These are phyloP conservation scores for Diarsia mendica DNA, from an alignment of 2,888 invertebrate genomes.

Conservation along the genomic window DNA sequence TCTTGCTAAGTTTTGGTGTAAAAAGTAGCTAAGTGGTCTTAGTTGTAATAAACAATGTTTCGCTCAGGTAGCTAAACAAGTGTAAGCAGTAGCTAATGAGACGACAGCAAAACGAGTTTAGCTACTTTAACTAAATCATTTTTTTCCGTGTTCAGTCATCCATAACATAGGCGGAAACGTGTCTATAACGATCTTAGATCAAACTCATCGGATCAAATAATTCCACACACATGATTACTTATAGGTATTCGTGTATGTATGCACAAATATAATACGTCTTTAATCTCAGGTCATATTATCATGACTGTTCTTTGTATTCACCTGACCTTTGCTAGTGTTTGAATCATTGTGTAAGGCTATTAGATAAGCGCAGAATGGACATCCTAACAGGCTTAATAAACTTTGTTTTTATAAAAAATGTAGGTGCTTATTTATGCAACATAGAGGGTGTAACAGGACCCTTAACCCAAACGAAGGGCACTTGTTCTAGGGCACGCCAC, in stretches of 20 bases:
- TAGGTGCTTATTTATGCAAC: background rate
- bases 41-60: too few species aligned
- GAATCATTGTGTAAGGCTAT: slow-evolving; percentile 30
- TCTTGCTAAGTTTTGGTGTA: too few species aligned
- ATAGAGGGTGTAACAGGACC: background rate
- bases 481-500: too few species aligned
- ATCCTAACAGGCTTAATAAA: slow-evolving; percentile 3
- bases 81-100: too few species aligned
- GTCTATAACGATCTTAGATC: slow-evolving; percentile 1
- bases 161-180: slow-evolving; percentile 26
- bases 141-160: too few species aligned
- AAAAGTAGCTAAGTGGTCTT: too few species aligned
- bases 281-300: slow-evolving; percentile 34
- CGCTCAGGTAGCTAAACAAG: too few species aligned
- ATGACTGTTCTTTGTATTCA: slow-evolving; percentile 13
- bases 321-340: slow-evolving; percentile 31
- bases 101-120: too few species aligned
- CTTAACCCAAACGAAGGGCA: too few species aligned
- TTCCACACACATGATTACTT: slow-evolving; percentile 26
- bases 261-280: slow-evolving; percentile 46
- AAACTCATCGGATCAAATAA: slow-evolving; percentile 33
- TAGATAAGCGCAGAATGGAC: slow-evolving; percentile 1
- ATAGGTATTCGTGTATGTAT: slow-evolving; percentile 10
- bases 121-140: too few species aligned
- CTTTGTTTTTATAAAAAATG: slow-evolving; percentile 12